Base-by-base conservation (phyloP, 2,888 invertebrate genomes). In the Drosophila subsilvestris region DNA sequence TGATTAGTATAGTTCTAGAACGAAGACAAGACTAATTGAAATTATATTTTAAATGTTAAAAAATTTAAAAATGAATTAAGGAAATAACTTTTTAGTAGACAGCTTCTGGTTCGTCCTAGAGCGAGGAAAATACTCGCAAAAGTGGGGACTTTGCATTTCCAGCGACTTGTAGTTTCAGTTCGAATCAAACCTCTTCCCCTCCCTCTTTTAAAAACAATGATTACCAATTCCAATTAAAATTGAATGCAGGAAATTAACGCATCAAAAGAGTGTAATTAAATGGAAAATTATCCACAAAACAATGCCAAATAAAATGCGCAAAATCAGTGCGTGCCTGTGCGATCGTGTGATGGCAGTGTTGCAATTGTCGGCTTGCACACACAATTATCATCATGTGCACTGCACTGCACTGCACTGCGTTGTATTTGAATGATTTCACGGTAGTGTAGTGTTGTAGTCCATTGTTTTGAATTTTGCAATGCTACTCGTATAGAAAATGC, bases 401-500 rank as follows among this genome's bases (percentile, higher is more conserved):
- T 25, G 25, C 25, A 25, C 5, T 6, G 27, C 27, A 9, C 9
- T 37, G 12, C 32, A 14, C 32, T 32, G 12, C 37, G 14, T 14
- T 63, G 74, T 70, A 48, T 63, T 58, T 47, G 44, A 55, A 69
- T 66, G 77, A 71, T 79, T 85, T 82, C 76, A 74, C 68, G 66
- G 63, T 43, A 55, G 59, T 66, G 66, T 48, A 53, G 63, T 45
- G 53, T 59, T 66, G 63, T 48, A 53, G 61, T 62, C 86, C 67
- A 81, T 81, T 81, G 81, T 81, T 82, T 86, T 57, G 60, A 68
- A 79, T 81, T 86, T 81, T 77, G 81, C 80, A 86, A 81, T 79
- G 63, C 79, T 32, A 32, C 32, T 12, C 12, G 32, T 10, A 32
- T 25, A 74, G 69, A 85, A 78, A 75, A 70, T 50, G 61, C 54